These are phyloP conservation scores for Crocallis elinguaria DNA, from an alignment of 2,888 invertebrate genomes.

Conservation along the genomic window DNA sequence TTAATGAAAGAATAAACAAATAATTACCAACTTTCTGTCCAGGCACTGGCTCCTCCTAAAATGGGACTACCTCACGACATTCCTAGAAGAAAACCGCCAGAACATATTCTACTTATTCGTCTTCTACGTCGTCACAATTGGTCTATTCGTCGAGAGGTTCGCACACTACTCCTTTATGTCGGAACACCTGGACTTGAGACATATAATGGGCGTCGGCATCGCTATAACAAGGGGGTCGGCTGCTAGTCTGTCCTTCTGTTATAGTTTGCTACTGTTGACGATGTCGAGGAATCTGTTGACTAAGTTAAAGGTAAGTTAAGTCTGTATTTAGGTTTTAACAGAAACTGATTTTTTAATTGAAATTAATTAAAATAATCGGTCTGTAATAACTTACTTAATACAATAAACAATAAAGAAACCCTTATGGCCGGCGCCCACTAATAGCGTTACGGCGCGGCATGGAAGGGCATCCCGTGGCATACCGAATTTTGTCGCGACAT, in stretches of 20 bases:
- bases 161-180: slow-evolving; percentile 98
- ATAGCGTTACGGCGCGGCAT: no score
- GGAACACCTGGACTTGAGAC: slow-evolving; percentile 96
- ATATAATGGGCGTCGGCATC: slow-evolving; percentile 99
- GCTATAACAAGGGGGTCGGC: slow-evolving; percentile 98
- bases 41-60: slow-evolving; percentile 90
- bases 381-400: no score
- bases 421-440: no score
- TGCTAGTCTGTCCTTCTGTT: slow-evolving; percentile 97
- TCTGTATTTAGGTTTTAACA: no score
- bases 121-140: slow-evolving; percentile 97
- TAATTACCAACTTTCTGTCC: slow-evolving; percentile 35
- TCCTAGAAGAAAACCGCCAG: slow-evolving; percentile 97
- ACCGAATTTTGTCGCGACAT: no score
- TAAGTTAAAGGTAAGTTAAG: slow-evolving; percentile 89
- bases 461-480: no score
- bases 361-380: no score
- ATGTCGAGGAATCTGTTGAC: slow-evolving; percentile 97
- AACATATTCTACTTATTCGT: slow-evolving; percentile 97
- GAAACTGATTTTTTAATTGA: no score
- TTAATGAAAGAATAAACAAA: background rate
- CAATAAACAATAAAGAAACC: no score
- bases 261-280: slow-evolving; percentile 94
- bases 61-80: slow-evolving; percentile 95
- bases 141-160: slow-evolving; percentile 97